These are phyloP conservation scores for Piprites chloris DNA, from an alignment of 2,113 vertebrate species.

Conservation along the genomic window DNA sequence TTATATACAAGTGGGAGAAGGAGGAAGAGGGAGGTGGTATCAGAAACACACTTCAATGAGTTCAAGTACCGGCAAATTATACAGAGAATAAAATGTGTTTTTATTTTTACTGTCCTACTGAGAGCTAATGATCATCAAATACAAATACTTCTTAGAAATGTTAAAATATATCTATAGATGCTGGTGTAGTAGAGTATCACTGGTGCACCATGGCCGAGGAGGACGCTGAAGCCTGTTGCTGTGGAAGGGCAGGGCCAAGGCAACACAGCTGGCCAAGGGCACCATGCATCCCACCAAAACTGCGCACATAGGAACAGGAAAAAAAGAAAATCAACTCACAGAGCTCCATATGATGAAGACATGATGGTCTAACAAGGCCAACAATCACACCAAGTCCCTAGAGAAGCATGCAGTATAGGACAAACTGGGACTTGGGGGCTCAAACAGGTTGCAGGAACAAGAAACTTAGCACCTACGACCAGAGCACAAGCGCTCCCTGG, in stretches of 20 bases:
- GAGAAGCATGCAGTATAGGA: neutral
- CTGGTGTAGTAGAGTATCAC: neutral
- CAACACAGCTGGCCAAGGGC: neutral
- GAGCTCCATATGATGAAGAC: neutral
- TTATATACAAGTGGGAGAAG: slow-evolving; percentile 24
- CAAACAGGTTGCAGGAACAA: neutral
- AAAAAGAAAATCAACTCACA: neutral
- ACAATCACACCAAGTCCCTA: neutral
- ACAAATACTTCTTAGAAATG: neutral
- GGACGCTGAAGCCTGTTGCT: neutral
- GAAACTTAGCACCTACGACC: neutral
- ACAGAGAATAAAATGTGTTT: neutral
- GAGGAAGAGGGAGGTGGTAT: slow-evolving; percentile 25
- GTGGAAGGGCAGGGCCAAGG: neutral
- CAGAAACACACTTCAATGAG: neutral
- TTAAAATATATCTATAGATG: neutral
- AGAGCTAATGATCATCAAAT: neutral
- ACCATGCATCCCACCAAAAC: fast-evolving
- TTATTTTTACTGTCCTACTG: neutral
- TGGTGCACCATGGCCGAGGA: neutral
- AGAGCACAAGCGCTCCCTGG: neutral
- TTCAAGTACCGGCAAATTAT: neutral
- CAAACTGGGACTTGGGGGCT: neutral
- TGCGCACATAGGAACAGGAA: fast-evolving
- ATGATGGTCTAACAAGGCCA: neutral